phyloP scores from a whole-genome alignment of 2,888 invertebrate species.

The Deilephila porcellus region DNA sequence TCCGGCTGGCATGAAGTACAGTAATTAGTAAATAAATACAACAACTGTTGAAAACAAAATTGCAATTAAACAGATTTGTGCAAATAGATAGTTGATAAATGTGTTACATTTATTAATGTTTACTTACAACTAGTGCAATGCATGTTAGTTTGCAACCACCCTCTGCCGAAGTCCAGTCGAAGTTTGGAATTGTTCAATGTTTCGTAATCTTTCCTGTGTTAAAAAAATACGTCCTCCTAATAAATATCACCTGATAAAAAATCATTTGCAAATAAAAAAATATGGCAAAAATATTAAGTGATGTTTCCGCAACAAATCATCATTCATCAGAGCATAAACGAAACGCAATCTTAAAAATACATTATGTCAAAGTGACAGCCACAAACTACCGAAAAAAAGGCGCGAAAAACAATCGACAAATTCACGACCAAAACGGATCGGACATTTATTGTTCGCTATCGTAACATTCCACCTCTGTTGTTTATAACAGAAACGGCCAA shows the following conservation, averaged over 20 bases:
- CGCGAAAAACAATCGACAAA: constrained; percentile 79
- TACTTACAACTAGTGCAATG: too few relatives aligned
- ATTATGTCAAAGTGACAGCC: constrained; percentile 72
- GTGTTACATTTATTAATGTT: too few relatives aligned
- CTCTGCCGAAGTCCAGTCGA: too few relatives aligned
- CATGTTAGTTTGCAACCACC: too few relatives aligned
- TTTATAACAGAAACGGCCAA: constrained; percentile 83
- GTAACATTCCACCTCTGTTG: constrained; percentile 81
- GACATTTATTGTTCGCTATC: constrained; percentile 83
- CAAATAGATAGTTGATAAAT: too few relatives aligned
- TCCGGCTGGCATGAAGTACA: too few relatives aligned
- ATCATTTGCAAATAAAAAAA: not conserved
- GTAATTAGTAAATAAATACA: too few relatives aligned
- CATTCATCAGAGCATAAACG: constrained; percentile 38
- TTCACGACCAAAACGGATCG: constrained; percentile 75
- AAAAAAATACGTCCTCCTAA: too few relatives aligned
- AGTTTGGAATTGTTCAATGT: too few relatives aligned
- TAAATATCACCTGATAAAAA: not conserved
- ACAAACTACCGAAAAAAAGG: constrained; percentile 74
- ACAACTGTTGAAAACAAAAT: too few relatives aligned
- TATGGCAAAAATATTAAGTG: not conserved
- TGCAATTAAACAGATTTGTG: too few relatives aligned
- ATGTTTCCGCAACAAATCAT: constrained; percentile 38
- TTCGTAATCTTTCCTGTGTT: not conserved
- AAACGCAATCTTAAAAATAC: constrained; percentile 51